Percentiles rank a stretch among this genome's conserved stretches.
Conservation (phyloP, 2,797 vertebrate genomes). For the Poeciliopsis paucimaculata region DNA sequence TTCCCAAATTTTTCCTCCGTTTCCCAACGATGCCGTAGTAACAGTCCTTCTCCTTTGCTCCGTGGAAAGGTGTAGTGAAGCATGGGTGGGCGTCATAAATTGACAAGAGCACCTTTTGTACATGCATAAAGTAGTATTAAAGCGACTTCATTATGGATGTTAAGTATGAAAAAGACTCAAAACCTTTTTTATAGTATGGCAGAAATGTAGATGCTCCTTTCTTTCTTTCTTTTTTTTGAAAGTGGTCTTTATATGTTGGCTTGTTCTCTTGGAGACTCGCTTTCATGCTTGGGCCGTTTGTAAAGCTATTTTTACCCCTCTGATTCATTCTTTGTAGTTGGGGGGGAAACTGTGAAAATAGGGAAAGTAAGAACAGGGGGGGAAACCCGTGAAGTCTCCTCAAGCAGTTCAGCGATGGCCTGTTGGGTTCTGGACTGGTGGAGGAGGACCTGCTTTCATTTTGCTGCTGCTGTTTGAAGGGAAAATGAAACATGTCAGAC, state of each 20-base stretch:
- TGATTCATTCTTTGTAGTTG: constrained; percentile 33
- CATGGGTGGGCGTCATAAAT: constrained; percentile 45
- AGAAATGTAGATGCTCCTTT: constrained; percentile 13
- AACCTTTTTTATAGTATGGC: background rate
- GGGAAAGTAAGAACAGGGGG: constrained; percentile 32
- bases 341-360: constrained; percentile 30
- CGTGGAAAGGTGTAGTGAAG: constrained; percentile 36
- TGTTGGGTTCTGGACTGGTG: constrained; percentile 34
- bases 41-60: constrained; percentile 39
- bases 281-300: constrained; percentile 36
- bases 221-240: constrained; percentile 21
- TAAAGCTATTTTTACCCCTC: constrained; percentile 48
- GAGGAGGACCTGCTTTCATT: constrained; percentile 59
- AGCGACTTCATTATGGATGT: background rate
- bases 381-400: constrained; percentile 27
- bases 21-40: constrained; percentile 73
- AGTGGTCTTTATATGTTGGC: constrained; percentile 26
- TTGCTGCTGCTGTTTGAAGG: constrained; percentile 50
- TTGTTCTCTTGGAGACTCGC: constrained; percentile 33
- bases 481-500: constrained; percentile 51
- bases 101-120: constrained; percentile 29
- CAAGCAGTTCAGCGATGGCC: constrained; percentile 33
- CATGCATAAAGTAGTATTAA: constrained; percentile 39
- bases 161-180: constrained; percentile 8
- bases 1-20: constrained; percentile 62